Evolutionary conservation across 2,113 vertebrate genomes (phyloP).

Genomic region (Pseudorectes ferrugineus): DNA sequence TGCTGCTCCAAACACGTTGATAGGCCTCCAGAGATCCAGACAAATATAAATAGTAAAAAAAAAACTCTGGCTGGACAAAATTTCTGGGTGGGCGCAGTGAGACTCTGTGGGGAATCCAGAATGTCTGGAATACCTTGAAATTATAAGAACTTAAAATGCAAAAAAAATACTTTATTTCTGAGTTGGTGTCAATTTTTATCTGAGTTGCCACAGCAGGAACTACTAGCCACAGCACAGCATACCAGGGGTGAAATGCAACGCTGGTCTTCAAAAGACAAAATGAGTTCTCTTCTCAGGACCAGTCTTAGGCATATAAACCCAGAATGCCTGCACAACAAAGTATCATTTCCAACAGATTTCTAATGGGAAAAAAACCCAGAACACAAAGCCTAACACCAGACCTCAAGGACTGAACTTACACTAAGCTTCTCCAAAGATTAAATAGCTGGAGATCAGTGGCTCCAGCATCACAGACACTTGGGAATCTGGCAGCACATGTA

Average conservation of each 20-base stretch:
- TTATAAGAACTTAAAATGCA: background rate
- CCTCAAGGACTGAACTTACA: background rate
- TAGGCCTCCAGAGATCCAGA: background rate
- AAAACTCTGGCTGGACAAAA: background rate
- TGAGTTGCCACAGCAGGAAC: background rate
- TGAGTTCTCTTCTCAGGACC: background rate
- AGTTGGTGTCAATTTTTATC: background rate
- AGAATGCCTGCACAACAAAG: background rate
- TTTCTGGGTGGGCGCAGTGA: background rate
- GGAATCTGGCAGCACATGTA: background rate
- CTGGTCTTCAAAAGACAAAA: background rate
- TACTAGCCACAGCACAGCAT: background rate
- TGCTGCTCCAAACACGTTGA: background rate
- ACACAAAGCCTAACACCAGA: background rate
- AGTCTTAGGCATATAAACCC: background rate
- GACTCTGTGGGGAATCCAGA: background rate
- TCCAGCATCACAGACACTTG: background rate
- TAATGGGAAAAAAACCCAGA: background rate
- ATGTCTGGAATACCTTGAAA: background rate
- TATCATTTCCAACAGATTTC: background rate
- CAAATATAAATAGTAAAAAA: background rate
- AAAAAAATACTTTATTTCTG: background rate
- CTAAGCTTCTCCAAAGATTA: background rate
- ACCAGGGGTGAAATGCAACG: background rate
- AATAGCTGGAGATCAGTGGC: background rate